Percentiles rank a stretch among this genome's conserved stretches.
These are phyloP conservation scores for Lysandra bellargus DNA, from an alignment of 2,888 invertebrate species.

Conservation along the genomic window DNA sequence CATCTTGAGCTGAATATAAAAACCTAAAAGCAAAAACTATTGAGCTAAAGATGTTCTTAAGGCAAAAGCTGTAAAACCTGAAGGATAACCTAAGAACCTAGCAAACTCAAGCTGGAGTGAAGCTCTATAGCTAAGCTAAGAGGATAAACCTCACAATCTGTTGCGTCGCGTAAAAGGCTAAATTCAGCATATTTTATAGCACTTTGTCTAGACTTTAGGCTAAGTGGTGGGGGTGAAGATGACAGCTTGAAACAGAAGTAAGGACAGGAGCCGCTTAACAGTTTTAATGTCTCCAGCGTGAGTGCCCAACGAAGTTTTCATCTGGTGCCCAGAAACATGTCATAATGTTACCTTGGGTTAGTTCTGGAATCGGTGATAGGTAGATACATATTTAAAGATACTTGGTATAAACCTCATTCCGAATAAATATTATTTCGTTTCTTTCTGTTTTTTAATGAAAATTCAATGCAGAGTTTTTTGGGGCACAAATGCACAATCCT, in stretches of 20 bases:
- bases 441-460: too few species aligned
- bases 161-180: neutral
- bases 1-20: too few species aligned
- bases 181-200: slow-evolving; percentile 1
- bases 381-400: too few species aligned
- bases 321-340: neutral
- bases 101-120: neutral
- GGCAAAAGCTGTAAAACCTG: neutral
- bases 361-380: too few species aligned
- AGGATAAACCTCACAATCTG: neutral
- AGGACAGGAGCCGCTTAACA: neutral
- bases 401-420: too few species aligned
- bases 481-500: neutral
- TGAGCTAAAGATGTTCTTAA: neutral
- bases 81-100: neutral
- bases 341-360: too few species aligned
- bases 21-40: too few species aligned
- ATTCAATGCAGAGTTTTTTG: neutral
- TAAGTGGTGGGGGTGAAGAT: neutral
- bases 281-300: neutral
- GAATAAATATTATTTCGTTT: too few species aligned
- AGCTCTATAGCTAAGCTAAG: neutral
- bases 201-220: neutral
- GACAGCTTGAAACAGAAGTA: neutral
- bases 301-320: neutral